Evolutionary conservation across 1,140 invertebrate species (phyloP), one percentile per base, ranked within the genome.

Genomic region (Drosophila pseudoobscura): DNA sequence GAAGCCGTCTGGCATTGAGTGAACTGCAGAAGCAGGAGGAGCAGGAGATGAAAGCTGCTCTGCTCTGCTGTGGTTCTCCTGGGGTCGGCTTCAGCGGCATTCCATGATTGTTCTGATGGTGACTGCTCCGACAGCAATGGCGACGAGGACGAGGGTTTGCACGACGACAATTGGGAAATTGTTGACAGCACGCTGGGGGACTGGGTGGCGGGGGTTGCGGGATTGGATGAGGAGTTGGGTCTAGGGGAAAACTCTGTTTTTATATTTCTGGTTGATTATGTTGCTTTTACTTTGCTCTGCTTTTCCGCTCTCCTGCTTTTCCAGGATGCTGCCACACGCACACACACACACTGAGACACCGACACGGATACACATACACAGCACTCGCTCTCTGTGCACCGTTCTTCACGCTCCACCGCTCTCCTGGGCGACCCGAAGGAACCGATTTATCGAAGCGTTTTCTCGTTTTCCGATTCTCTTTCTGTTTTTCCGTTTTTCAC

Each of bases 1-100:
- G 31, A 11, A 35, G 31, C 31, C 31, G 31, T 9, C 31, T 35
- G 31, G 31, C 31, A 35, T 11, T 35, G 31, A 35, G 31, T 35
- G 31, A 9, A 35, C 31, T 35, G 31, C 9, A 4, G 7, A 47
- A 11, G 46, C 15, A 17, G 17, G 9, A 22, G 11, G 22, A 41
- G 22, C 22, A 13, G 35, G 31, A 31, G 46, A 31, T 11, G 6
- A 20, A 49, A 8, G 35, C 20, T 41, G 39, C 17, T 62, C 46
- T 15, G 47, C 50, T 49, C 17, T 39, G 43, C 22, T 65, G 20
- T 64, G 53, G 64, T 53, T 64, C 53, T 61, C 31, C 60, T 35
- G 31, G 31, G 9, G 31, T 35, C 31, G 31, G 31, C 31, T 9
- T 35, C 31, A 35, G 31, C 31, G 31, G 31, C 31, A 35, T 35